A percentile compares a stretch with the other conserved stretches of the same genome.
Conservation (phyloP, 2,888 invertebrate species). For the Nemotelus pantherinus region DNA sequence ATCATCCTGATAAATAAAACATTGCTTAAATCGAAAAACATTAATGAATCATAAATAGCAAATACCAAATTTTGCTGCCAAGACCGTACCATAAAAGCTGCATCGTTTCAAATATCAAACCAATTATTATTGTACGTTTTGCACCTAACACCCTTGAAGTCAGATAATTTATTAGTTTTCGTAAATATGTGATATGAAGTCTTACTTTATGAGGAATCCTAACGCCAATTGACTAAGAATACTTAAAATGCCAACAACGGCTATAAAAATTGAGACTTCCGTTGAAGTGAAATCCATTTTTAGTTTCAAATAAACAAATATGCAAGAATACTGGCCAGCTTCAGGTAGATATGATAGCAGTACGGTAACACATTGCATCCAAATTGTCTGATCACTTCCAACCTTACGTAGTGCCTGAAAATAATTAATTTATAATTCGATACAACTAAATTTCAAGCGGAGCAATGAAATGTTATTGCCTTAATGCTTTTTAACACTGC, state of each 20-base stretch:
- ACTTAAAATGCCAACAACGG: constrained; percentile 94
- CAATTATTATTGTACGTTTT: constrained; percentile 97
- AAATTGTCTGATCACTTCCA: constrained; percentile 93
- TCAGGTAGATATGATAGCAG: constrained; percentile 98
- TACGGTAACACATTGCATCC: constrained; percentile 96
- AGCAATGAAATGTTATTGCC: too few species aligned
- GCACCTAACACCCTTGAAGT: constrained; percentile 79
- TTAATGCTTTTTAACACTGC: too few species aligned
- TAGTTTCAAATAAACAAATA: constrained; percentile 97
- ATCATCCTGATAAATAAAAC: constrained; percentile 79
- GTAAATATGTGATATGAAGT: background rate
- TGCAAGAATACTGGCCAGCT: constrained; percentile 98
- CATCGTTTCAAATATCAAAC: constrained; percentile 94
- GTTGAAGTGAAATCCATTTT: constrained; percentile 96
- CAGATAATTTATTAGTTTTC: background rate
- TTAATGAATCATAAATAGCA: constrained; percentile 46
- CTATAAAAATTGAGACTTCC: constrained; percentile 97
- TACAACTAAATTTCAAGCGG: too few species aligned
- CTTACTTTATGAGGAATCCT: constrained; percentile 78
- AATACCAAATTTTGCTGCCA: constrained; percentile 91
- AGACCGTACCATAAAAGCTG: constrained; percentile 98
- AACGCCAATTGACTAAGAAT: constrained; percentile 93
- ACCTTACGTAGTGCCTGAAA: constrained; percentile 83
- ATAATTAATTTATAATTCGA: too few species aligned
- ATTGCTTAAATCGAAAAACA: background rate